Conservation (phyloP, 2,797 vertebrate genomes). For the Podarcis lilfordi region DNA sequence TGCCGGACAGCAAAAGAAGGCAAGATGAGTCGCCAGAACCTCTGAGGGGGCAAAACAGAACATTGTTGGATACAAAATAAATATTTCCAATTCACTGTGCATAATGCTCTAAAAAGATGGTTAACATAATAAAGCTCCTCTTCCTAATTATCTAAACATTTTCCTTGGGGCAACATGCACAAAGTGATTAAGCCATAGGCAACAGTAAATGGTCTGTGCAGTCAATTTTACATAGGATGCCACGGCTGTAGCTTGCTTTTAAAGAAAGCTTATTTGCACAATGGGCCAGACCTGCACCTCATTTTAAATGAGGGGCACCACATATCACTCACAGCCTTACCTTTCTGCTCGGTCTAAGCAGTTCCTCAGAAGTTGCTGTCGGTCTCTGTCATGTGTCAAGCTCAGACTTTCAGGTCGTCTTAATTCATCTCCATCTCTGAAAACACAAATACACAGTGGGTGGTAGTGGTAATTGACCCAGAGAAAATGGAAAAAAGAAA, state of each 20-base stretch:
- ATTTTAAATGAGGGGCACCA: not conserved
- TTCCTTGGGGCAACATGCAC: no score
- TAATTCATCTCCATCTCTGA: slow-evolving; percentile 69
- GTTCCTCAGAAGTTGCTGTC: slow-evolving; percentile 64
- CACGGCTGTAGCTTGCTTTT: not conserved
- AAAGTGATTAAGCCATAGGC: not conserved
- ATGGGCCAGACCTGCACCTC: not conserved
- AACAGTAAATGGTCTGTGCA: not conserved
- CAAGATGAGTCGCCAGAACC: slow-evolving; percentile 71
- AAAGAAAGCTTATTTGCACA: not conserved
- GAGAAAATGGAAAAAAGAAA: not conserved
- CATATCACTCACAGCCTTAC: slow-evolving; percentile 35
- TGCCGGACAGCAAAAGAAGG: slow-evolving; percentile 66
- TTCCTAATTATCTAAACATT: not conserved
- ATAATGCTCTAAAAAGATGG: not conserved
- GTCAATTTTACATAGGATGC: not conserved
- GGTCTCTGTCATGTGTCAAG: slow-evolving; percentile 70
- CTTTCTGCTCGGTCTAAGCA: slow-evolving; percentile 68
- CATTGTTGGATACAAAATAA: slow-evolving; percentile 12
- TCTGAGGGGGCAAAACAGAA: slow-evolving; percentile 42
- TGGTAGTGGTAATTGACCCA: slow-evolving; percentile 31
- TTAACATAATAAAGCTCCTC: not conserved
- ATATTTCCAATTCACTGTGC: slow-evolving; percentile 24
- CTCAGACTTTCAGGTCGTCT: slow-evolving; percentile 71
- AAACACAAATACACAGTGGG: slow-evolving; percentile 44